Evolutionary conservation across 92 coral and sea anemone species (phyloP).

Genomic region (Paramuricea clavata): DNA sequence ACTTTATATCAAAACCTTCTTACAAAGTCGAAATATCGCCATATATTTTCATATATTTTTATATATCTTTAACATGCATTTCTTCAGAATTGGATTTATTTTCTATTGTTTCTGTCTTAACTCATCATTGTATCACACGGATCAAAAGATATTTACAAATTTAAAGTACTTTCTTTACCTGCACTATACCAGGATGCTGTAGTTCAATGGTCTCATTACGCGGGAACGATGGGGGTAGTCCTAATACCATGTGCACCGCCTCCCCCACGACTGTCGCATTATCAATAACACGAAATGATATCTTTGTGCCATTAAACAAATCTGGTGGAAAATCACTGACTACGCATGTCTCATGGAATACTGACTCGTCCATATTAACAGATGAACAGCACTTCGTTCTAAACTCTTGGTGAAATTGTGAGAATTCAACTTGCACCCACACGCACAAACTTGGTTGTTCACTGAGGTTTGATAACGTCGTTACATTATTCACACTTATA

Average conservation of each 20-base stretch:
- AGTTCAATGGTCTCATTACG: slow-evolving; percentile 41
- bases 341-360: slow-evolving; percentile 93
- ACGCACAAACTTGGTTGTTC: slow-evolving; percentile 17
- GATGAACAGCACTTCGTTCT: slow-evolving; percentile 55
- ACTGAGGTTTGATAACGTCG: not conserved
- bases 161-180: too few relatives aligned
- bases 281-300: slow-evolving; percentile 43
- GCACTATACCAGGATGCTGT: slow-evolving; percentile 46
- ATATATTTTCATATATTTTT: too few relatives aligned
- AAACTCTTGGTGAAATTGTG: slow-evolving; percentile 41
- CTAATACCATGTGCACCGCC: slow-evolving; percentile 25
- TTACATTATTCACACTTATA: slow-evolving; percentile 63
- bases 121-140: too few relatives aligned
- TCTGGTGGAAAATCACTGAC: slow-evolving; percentile 81
- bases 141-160: not conserved
- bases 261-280: slow-evolving; percentile 33
- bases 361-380: slow-evolving; percentile 65
- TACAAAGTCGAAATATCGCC: too few relatives aligned
- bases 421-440: slow-evolving; percentile 51
- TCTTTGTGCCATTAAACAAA: slow-evolving; percentile 33
- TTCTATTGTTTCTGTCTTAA: too few relatives aligned
- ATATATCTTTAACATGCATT: too few relatives aligned
- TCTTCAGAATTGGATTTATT: too few relatives aligned
- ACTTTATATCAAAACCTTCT: too few relatives aligned
- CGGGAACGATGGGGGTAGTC: slow-evolving; percentile 42